Base-by-base conservation (phyloP, 2,888 invertebrate genomes). In the Plemyria rubiginata region DNA sequence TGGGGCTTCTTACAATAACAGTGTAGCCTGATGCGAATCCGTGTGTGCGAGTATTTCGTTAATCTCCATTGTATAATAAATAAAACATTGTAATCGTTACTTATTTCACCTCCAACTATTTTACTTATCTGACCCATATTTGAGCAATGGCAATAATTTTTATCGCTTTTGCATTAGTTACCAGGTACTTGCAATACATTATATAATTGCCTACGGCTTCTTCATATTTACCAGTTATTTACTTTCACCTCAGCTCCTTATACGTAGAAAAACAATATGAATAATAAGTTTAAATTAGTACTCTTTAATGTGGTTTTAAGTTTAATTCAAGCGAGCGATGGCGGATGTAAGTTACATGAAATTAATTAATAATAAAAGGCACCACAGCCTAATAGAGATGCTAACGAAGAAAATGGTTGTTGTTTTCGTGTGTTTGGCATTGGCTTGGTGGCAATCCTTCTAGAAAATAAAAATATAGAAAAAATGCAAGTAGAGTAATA, bases 321-420 rank as follows among this genome's bases (percentile, higher is more conserved):
- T 29, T 53, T 45, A 8, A 59, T 53, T n/a, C 15, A 53, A 15
- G 46, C 59, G 6, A 58, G 28, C 38, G 38, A 38, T 52, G 59
- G 41, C 13, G 8, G n/a, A n/a, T 40, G 40, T 45, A 45, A 51
- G 57, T 11, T 32, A 2, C 3, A 22, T 22, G 3, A 22, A 22
- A 22, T 22, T 22, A 22, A 22, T 1, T n/a, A n/a, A n/a, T n/a
- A n/a, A n/a, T n/a, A n/a, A n/a, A n/a, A n/a, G n/a, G n/a, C n/a
- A n/a, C n/a, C n/a, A n/a, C n/a, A n/a, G n/a, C n/a, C n/a, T n/a
- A n/a, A n/a, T n/a, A n/a, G n/a, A n/a, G n/a, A n/a, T 29, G 29
- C 29, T 7, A 29, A 29, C 29, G 29, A n/a, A n/a, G n/a, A n/a
- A n/a, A n/a, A n/a, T n/a, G n/a, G n/a, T n/a, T n/a, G n/a, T n/a